These are phyloP conservation scores for Galerucella calmariensis DNA, from an alignment of 2,888 invertebrate species.

Conservation along the genomic window DNA sequence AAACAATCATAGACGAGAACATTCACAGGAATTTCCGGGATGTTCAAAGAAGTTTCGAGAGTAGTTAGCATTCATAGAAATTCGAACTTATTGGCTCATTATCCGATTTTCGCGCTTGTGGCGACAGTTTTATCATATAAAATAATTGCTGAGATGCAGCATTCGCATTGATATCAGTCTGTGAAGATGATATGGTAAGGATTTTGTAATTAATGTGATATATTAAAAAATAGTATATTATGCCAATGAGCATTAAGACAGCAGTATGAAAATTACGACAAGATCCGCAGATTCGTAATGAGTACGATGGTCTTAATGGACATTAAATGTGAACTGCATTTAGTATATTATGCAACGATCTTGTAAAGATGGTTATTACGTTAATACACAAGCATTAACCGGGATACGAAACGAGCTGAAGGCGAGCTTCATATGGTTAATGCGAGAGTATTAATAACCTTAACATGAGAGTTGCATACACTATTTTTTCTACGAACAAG, in stretches of 20 bases:
- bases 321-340: no score
- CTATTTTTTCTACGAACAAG: no score
- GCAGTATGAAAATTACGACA: no score
- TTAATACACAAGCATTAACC: no score
- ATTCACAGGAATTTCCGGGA: conserved; percentile 11
- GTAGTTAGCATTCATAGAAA: conserved; percentile 13
- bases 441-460: no score
- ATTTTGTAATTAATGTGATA: background rate
- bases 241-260: background rate
- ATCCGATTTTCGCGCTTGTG: background rate
- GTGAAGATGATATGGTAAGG: background rate
- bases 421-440: no score
- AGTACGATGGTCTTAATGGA: no score
- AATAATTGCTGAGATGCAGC: background rate
- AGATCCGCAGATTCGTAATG: no score
- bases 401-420: no score
- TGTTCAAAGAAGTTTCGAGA: conserved; percentile 9
- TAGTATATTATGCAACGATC: no score
- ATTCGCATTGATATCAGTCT: background rate
- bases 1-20: conserved; percentile 16
- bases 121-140: conserved; percentile 2
- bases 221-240: background rate
- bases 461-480: no score
- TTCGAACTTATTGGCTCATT: conserved; percentile 13
- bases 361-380: no score